Evolutionary conservation across 2,797 vertebrate species (phyloP).

Genomic region (Selene dorsalis): DNA sequence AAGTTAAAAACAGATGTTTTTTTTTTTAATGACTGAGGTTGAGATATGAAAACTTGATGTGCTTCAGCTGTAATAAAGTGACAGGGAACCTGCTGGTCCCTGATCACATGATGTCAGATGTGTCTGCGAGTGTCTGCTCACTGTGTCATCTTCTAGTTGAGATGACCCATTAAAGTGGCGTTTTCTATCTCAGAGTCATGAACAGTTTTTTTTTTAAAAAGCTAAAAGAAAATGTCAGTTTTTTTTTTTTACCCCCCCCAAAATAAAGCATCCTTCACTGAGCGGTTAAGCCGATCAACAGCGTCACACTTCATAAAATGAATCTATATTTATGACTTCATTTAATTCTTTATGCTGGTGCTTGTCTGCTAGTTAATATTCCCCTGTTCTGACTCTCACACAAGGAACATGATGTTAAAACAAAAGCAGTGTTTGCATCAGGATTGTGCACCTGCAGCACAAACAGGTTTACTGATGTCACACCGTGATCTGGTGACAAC

Average conservation of each 20-base stretch:
- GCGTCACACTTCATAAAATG: neutral
- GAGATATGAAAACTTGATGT: neutral
- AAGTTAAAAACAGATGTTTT: no score
- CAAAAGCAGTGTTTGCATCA: no score
- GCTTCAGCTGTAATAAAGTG: slow-evolving; percentile 29
- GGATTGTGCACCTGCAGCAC: neutral
- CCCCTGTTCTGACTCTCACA: rapidly evolving
- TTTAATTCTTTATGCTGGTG: neutral
- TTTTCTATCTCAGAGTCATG: slow-evolving; percentile 15
- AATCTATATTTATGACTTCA: slow-evolving; percentile 10
- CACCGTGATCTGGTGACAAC: neutral
- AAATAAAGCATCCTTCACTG: neutral
- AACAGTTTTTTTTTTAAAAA: neutral
- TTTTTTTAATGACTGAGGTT: neutral
- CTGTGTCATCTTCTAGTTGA: slow-evolving; percentile 16
- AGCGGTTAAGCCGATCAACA: neutral
- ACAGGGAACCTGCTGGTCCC: neutral
- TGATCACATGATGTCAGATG: slow-evolving; percentile 1
- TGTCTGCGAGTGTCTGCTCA: slow-evolving; percentile 25
- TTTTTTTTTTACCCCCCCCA: no score
- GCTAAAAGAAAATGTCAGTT: no score
- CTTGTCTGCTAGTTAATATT: neutral
- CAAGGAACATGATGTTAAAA: neutral
- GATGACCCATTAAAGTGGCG: slow-evolving; percentile 40
- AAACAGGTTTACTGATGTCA: neutral